A percentile compares a stretch with the other conserved stretches of the same genome.
phyloP scores from a whole-genome alignment of 2,113 vertebrate genomes.

The Tautogolabrus adspersus region DNA sequence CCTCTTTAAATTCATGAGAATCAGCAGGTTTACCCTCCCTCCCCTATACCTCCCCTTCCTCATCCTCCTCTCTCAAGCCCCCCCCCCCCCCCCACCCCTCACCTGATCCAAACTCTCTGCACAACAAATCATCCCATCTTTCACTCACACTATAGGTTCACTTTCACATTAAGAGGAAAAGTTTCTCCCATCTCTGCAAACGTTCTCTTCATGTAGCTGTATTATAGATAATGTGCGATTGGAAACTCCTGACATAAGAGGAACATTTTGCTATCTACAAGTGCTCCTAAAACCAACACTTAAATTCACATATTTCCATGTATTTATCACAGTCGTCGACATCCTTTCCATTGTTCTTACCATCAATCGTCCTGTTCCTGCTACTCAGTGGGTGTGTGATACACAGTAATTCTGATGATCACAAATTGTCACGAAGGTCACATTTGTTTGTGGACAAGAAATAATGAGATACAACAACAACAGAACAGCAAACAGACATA shows the following conservation, averaged over 20 bases:
- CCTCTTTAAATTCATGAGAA: slow-evolving; percentile 84
- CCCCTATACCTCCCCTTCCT: neutral
- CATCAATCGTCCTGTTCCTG: slow-evolving; percentile 2
- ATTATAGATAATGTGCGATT: slow-evolving; percentile 37
- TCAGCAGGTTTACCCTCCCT: slow-evolving; percentile 67
- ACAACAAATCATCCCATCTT: slow-evolving; percentile 66
- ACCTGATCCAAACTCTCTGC: slow-evolving; percentile 40
- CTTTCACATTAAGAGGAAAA: slow-evolving; percentile 66
- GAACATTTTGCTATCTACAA: slow-evolving; percentile 31
- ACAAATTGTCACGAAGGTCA: slow-evolving; percentile 60
- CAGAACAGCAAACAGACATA: slow-evolving; percentile 48
- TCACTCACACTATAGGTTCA: slow-evolving; percentile 54
- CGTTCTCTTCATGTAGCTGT: slow-evolving; percentile 41
- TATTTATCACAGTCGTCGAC: slow-evolving; percentile 7
- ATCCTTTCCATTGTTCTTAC: neutral
- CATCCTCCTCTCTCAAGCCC: too few relatives aligned
- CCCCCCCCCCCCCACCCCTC: neutral
- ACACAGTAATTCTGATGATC: slow-evolving; percentile 38
- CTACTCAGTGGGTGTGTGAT: slow-evolving; percentile 36
- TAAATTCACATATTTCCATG: slow-evolving; percentile 27
- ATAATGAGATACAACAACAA: slow-evolving; percentile 69
- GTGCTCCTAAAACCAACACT: slow-evolving; percentile 15
- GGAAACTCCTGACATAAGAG: slow-evolving; percentile 27
- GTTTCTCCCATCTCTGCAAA: slow-evolving; percentile 53
- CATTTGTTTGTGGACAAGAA: slow-evolving; percentile 63